A percentile compares a stretch with the other conserved stretches of the same genome.
phyloP scores from a whole-genome alignment of 2,113 vertebrate species.

The Erpornis zantholeuca region DNA sequence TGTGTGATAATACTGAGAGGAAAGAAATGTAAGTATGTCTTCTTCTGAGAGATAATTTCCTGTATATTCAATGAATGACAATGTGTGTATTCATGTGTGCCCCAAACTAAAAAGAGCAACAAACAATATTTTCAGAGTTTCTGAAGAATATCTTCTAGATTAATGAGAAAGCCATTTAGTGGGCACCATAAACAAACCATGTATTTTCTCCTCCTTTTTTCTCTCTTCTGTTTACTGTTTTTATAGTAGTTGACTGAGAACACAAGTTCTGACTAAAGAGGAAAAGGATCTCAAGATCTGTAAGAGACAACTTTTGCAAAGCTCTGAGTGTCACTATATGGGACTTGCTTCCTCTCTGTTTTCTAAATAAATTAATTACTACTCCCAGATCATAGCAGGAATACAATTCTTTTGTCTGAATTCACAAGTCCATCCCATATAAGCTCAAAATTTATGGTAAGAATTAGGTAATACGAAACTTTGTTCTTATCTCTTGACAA shows the following conservation, averaged over 20 bases:
- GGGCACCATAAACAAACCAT: not conserved
- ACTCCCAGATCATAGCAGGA: not conserved
- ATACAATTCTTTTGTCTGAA: conserved; percentile 16
- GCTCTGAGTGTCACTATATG: not conserved
- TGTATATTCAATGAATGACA: not conserved
- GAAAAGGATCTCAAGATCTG: not conserved
- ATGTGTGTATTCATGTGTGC: not conserved
- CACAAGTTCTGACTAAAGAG: not conserved
- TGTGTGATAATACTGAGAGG: not conserved
- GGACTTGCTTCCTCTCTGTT: not conserved
- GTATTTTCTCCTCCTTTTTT: not conserved
- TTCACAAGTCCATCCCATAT: not conserved
- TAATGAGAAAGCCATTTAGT: not conserved
- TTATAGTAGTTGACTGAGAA: not conserved
- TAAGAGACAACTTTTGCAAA: not conserved
- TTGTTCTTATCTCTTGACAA: not conserved
- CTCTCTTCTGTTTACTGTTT: not conserved
- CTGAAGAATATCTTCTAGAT: not conserved
- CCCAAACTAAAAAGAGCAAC: not conserved
- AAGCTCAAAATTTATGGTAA: not conserved
- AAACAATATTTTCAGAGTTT: not conserved
- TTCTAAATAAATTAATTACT: conserved; percentile 12
- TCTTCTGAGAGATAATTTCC: not conserved
- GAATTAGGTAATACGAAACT: not conserved
- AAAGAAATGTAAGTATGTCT: not conserved